Conservation (phyloP, 1,140 invertebrate species). For the Calliopsis andreniformis region DNA sequence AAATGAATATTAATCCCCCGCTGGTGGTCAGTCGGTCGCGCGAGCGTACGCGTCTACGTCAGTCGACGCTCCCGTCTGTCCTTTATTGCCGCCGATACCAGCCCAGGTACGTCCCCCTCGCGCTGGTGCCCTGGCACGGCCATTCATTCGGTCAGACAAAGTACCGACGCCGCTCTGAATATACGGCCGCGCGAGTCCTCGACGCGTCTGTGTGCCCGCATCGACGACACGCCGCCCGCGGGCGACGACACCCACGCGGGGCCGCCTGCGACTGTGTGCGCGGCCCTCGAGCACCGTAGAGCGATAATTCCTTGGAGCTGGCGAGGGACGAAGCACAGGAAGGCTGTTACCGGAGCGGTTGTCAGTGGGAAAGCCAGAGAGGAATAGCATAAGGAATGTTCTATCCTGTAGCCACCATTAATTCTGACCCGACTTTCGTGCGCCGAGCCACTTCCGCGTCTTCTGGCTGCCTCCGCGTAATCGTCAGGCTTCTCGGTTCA, state of each 20-base stretch:
- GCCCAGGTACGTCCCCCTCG: slow-evolving; percentile 22
- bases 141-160: slow-evolving; percentile 74
- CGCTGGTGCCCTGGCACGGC: slow-evolving; percentile 30
- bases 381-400: slow-evolving; percentile 57
- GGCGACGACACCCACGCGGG: slow-evolving; percentile 1
- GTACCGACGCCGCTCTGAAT: slow-evolving; percentile 74
- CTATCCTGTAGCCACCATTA: slow-evolving; percentile 56
- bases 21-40: slow-evolving; percentile 30
- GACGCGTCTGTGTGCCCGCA: background rate
- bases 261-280: background rate
- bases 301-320: slow-evolving; percentile 64
- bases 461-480: slow-evolving; percentile 53
- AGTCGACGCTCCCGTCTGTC: slow-evolving; percentile 55
- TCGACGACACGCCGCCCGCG: background rate
- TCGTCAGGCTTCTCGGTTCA: slow-evolving; percentile 62
- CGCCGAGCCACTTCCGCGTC: slow-evolving; percentile 27
- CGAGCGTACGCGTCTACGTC: slow-evolving; percentile 16
- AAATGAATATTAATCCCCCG: slow-evolving; percentile 53
- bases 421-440: slow-evolving; percentile 59
- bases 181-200: slow-evolving; percentile 66
- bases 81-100: slow-evolving; percentile 64
- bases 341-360: slow-evolving; percentile 63
- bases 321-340: slow-evolving; percentile 57
- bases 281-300: slow-evolving; percentile 21
- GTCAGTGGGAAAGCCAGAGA: slow-evolving; percentile 49